These are phyloP conservation scores for Pachycephus smyrnensis DNA, from an alignment of 2,888 invertebrate species.

Conservation along the genomic window DNA sequence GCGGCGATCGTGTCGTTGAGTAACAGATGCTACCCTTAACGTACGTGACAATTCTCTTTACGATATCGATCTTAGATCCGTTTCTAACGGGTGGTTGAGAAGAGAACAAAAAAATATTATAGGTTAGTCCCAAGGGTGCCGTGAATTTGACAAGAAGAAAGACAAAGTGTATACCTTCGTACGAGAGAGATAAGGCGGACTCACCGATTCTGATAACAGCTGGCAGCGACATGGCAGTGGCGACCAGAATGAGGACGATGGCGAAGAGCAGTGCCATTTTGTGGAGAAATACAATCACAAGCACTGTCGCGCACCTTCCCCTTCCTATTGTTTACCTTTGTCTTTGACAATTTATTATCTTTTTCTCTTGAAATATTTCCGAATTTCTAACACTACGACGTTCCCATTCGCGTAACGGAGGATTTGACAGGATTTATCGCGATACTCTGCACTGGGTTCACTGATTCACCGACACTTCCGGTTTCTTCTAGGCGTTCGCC, in stretches of 20 bases:
- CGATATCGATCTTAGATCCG: not conserved
- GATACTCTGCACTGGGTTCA: not conserved
- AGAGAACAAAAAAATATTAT: not conserved
- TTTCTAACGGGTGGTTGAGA: not conserved
- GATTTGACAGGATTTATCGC: not conserved
- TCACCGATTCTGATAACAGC: conserved; percentile 66
- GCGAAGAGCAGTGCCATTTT: conserved; percentile 63
- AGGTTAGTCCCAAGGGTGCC: not conserved
- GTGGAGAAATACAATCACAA: conserved; percentile 31
- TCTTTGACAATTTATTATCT: not conserved
- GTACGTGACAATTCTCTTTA: not conserved
- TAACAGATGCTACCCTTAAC: not conserved
- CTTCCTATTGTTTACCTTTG: not conserved
- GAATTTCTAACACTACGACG: not conserved
- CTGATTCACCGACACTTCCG: not conserved
- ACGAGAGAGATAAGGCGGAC: conserved; percentile 23
- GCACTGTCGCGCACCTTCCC: not conserved
- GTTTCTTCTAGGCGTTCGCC: not conserved
- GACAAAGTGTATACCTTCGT: not conserved
- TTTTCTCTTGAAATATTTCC: not conserved
- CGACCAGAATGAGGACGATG: conserved; percentile 63
- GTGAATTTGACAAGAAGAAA: not conserved
- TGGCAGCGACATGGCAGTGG: conserved; percentile 64
- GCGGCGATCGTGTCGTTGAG: not conserved
- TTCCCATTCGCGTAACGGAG: not conserved